Percentiles rank a stretch among this genome's conserved stretches.
These are phyloP conservation scores for Platysteira castanea DNA, from an alignment of 2,113 vertebrate species.

Conservation along the genomic window DNA sequence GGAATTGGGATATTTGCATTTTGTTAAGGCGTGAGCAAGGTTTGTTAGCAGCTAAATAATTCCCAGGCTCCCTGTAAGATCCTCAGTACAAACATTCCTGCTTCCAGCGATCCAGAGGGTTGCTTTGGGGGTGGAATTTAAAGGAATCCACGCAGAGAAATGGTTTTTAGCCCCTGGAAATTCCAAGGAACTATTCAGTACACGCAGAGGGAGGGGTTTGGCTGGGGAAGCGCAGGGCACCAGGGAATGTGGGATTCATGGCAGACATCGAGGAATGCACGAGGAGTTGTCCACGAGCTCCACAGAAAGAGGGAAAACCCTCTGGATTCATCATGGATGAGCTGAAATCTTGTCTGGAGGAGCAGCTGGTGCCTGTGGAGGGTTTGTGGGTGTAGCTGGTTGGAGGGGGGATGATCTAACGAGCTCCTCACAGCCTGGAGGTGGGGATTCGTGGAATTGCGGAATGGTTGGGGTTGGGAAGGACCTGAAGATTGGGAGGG, in stretches of 20 bases:
- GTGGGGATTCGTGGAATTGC: not conserved
- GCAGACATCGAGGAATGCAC: not conserved
- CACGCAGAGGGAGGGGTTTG: not conserved
- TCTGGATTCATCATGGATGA: not conserved
- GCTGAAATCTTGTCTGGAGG: not conserved
- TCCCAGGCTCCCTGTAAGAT: not conserved
- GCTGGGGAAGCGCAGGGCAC: not conserved
- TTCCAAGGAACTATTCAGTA: not conserved
- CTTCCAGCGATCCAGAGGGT: not conserved
- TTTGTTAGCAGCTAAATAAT: not conserved
- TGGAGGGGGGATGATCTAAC: not conserved
- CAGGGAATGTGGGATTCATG: not conserved
- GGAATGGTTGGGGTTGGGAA: not conserved
- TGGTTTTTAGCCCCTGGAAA: not conserved
- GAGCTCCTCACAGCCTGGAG: not conserved
- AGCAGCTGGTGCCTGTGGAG: rapidly evolving
- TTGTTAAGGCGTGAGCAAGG: not conserved
- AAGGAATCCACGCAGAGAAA: not conserved
- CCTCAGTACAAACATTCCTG: not conserved
- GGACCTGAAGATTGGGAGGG: not conserved
- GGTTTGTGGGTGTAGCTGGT: not conserved
- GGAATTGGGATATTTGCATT: not conserved
- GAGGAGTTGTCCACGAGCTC: rapidly evolving
- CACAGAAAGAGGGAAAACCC: not conserved
- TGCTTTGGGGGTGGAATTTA: not conserved